These are phyloP conservation scores for Chelonus formosanus DNA, from an alignment of 2,888 invertebrate species.

Conservation along the genomic window DNA sequence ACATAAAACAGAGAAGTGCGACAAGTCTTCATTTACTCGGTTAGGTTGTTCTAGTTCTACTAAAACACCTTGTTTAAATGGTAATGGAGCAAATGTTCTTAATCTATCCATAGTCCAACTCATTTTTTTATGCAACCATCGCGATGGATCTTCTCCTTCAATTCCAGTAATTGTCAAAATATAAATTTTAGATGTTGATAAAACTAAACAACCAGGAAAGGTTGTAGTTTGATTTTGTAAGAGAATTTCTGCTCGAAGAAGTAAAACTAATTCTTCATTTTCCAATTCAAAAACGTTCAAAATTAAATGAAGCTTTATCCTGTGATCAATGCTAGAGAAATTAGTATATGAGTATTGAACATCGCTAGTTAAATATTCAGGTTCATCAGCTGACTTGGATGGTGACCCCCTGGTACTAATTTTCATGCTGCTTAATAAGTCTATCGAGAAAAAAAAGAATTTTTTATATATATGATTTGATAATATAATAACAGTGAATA, in stretches of 20 bases:
- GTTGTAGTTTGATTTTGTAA: slow-evolving; percentile 59
- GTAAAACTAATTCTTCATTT: slow-evolving; percentile 68
- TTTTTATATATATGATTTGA: slow-evolving; percentile 6
- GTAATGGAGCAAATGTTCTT: slow-evolving; percentile 65
- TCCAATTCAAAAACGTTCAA: slow-evolving; percentile 68
- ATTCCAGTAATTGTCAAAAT: slow-evolving; percentile 66
- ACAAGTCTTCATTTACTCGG: slow-evolving; percentile 54
- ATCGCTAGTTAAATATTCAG: slow-evolving; percentile 49
- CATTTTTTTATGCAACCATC: slow-evolving; percentile 67
- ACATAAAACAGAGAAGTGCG: slow-evolving; percentile 54
- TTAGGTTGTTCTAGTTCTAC: slow-evolving; percentile 65
- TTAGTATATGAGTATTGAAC: slow-evolving; percentile 69
- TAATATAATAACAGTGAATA: background rate
- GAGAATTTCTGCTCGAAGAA: slow-evolving; percentile 65
- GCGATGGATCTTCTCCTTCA: slow-evolving; percentile 67
- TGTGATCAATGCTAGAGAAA: slow-evolving; percentile 69
- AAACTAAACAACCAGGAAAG: slow-evolving; percentile 66
- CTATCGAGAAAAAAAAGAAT: slow-evolving; percentile 49
- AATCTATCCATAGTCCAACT: slow-evolving; percentile 67
- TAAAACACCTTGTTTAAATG: slow-evolving; percentile 69
- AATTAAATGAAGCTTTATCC: slow-evolving; percentile 70
- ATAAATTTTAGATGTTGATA: slow-evolving; percentile 68
- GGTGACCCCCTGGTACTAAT: slow-evolving; percentile 62
- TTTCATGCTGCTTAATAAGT: slow-evolving; percentile 66
- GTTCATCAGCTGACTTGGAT: slow-evolving; percentile 52